phyloP scores from a whole-genome alignment of 2,113 vertebrate species.

The Sebastes schlegelii region DNA sequence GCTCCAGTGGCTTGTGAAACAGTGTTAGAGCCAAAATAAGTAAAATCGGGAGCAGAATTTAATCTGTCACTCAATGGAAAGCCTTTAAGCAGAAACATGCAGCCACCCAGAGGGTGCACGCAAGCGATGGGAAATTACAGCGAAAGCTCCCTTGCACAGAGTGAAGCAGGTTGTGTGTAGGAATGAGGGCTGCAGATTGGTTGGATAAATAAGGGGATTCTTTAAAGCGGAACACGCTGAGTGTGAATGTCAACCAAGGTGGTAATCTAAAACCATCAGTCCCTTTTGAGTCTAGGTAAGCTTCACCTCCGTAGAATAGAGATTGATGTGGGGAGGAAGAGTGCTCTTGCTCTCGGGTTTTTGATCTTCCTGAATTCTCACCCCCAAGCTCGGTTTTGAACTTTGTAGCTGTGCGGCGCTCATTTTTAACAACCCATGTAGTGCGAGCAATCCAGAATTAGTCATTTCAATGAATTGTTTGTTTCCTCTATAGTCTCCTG shows the following conservation, averaged over 20 bases:
- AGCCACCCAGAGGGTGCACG: conserved; percentile 73
- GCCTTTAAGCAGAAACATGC: conserved; percentile 80
- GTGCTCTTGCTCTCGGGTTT: conserved; percentile 54
- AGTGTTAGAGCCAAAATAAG: conserved; percentile 75
- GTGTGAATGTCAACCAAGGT: conserved; percentile 73
- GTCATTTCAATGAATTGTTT: conserved; percentile 74
- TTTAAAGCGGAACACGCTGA: conserved; percentile 65
- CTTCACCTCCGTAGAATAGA: conserved; percentile 62
- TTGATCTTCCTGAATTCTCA: conserved; percentile 70
- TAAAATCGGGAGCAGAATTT: conserved; percentile 77
- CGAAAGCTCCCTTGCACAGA: conserved; percentile 63
- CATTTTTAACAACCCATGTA: conserved; percentile 66
- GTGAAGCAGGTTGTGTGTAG: conserved; percentile 69
- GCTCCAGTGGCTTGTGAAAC: conserved; percentile 82
- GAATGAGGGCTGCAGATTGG: conserved; percentile 73
- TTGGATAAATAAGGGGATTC: conserved; percentile 74
- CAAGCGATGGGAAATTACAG: conserved; percentile 74
- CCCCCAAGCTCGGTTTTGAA: conserved; percentile 69
- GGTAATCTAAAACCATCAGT: conserved; percentile 76
- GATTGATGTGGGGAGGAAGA: conserved; percentile 72
- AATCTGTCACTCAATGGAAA: conserved; percentile 82
- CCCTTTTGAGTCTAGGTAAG: conserved; percentile 67
- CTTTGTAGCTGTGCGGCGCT: conserved; percentile 41
- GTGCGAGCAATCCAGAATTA: conserved; percentile 64
- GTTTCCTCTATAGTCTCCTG: conserved; percentile 64